Conservation (phyloP, 2,113 vertebrate genomes). For the Hippocampus guttulatus region DNA sequence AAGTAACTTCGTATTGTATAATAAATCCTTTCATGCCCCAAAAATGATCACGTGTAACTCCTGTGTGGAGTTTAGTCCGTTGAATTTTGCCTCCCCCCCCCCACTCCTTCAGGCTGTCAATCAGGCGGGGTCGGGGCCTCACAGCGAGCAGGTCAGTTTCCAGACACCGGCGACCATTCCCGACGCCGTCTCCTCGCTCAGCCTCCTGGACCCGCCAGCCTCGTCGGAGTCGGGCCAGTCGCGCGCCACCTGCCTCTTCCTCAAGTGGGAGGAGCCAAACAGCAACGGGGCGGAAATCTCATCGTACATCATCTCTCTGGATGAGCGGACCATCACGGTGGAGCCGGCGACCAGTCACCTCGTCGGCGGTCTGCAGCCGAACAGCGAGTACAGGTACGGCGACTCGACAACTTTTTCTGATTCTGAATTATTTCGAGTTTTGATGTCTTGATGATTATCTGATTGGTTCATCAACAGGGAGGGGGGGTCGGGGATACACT, state of each 20-base stretch:
- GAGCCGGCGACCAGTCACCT: slow-evolving; percentile 76
- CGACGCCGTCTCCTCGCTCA: slow-evolving; percentile 74
- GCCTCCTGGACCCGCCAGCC: slow-evolving; percentile 78
- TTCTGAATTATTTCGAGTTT: not conserved
- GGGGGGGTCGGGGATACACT: no score
- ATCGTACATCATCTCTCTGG: slow-evolving; percentile 84
- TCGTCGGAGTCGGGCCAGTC: slow-evolving; percentile 64
- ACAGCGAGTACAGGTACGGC: slow-evolving; percentile 86
- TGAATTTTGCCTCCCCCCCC: not conserved
- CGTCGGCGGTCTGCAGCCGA: slow-evolving; percentile 82
- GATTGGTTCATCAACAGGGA: no score
- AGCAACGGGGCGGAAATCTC: slow-evolving; percentile 88
- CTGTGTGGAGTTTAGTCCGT: not conserved
- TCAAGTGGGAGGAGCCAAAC: slow-evolving; percentile 92
- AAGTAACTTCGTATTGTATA: no score
- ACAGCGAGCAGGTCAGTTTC: slow-evolving; percentile 84
- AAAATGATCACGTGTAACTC: no score
- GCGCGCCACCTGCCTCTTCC: slow-evolving; percentile 83
- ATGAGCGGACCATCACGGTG: slow-evolving; percentile 75
- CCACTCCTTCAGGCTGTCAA: slow-evolving; percentile 79
- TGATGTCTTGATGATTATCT: no score
- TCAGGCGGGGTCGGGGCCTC: slow-evolving; percentile 86
- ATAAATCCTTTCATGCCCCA: no score
- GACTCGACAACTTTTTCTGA: not conserved
- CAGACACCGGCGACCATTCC: slow-evolving; percentile 83